Conservation (phyloP, 2,797 vertebrate genomes). For the Sternarchorhynchus goeldii region DNA sequence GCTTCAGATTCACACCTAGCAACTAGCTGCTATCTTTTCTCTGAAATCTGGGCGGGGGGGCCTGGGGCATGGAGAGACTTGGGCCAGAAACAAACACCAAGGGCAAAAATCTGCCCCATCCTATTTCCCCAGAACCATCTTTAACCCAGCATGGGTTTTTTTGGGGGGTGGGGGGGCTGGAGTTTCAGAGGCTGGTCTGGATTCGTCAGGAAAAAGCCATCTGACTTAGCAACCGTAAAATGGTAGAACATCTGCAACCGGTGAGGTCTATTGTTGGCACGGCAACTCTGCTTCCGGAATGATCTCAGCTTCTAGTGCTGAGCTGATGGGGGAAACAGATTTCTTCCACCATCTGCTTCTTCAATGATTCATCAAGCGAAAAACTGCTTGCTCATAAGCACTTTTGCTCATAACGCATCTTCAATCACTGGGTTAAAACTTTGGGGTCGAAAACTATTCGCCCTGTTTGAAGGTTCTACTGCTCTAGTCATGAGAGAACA, state of each 20-base stretch:
- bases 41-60: slow-evolving; percentile 46
- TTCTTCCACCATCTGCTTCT: slow-evolving; percentile 37
- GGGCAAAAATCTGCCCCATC: slow-evolving; percentile 75
- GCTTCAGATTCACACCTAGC: slow-evolving; percentile 47
- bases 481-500: neutral
- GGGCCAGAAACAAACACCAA: slow-evolving; percentile 62
- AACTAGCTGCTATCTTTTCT: slow-evolving; percentile 67
- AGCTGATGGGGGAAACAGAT: slow-evolving; percentile 14
- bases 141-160: slow-evolving; percentile 20
- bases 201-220: neutral
- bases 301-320: neutral
- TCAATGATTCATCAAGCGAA: slow-evolving; percentile 39
- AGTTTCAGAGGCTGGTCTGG: neutral
- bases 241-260: neutral
- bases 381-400: too few relatives aligned
- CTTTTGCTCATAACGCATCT: neutral
- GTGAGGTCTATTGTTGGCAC: neutral
- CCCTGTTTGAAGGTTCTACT: neutral
- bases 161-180: neutral
- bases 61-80: slow-evolving; percentile 59
- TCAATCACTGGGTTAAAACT: neutral
- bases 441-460: neutral
- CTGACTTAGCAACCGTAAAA: neutral
- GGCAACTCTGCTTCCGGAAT: neutral
- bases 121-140: slow-evolving; percentile 55